A percentile compares a stretch with the other conserved stretches of the same genome.
These are phyloP conservation scores for Sceloporus tristichus DNA, from an alignment of 2,113 vertebrate genomes.

Conservation along the genomic window DNA sequence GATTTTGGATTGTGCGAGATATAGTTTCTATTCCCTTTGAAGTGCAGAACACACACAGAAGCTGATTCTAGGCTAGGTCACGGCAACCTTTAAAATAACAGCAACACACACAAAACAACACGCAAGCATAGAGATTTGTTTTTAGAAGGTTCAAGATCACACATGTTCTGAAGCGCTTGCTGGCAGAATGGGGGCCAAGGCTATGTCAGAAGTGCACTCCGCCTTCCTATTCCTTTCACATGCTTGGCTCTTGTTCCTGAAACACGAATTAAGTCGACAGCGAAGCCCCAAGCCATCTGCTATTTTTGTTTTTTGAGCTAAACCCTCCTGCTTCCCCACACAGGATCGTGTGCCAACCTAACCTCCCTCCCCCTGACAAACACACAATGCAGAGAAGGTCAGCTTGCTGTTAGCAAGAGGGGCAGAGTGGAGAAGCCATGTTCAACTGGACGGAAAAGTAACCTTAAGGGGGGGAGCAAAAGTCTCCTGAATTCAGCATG, in stretches of 20 bases:
- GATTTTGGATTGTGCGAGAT: background rate
- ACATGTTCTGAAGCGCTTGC: no score
- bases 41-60: background rate
- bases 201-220: no score
- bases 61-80: no score
- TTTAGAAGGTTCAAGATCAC: no score
- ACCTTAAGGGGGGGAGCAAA: background rate
- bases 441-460: background rate
- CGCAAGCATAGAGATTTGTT: no score
- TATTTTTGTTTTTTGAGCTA: background rate
- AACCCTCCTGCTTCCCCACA: no score
- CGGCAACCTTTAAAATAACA: no score
- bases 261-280: background rate
- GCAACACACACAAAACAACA: no score
- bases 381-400: background rate
- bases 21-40: background rate
- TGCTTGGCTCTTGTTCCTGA: no score
- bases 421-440: background rate
- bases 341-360: no score
- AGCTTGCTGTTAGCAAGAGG: background rate
- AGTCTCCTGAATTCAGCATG: background rate
- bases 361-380: fast-evolving
- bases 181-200: no score
- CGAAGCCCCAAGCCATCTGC: background rate
- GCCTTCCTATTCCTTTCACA: no score